Evolutionary conservation across 2,888 invertebrate species (phyloP).

Genomic region (Chloromyia formosa): DNA sequence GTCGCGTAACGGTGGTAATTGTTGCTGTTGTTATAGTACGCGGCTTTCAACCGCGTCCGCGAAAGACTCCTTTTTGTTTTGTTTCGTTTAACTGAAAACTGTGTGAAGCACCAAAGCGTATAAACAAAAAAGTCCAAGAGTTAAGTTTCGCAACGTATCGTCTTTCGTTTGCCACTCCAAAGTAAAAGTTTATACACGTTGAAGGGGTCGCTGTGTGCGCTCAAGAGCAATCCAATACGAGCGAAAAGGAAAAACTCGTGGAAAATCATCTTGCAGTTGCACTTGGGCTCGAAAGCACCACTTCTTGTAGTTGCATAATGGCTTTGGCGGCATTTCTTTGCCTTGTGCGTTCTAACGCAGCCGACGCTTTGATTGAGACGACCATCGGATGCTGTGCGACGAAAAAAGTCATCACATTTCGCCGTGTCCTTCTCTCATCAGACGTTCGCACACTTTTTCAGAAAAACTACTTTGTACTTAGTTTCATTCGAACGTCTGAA

Average conservation of each 20-base stretch:
- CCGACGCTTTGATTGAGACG: no score
- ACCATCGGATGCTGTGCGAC: no score
- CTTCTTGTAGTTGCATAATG: neutral
- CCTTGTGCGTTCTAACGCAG: no score
- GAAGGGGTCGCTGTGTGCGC: neutral
- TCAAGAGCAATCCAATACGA: constrained; percentile 1
- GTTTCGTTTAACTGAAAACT: no score
- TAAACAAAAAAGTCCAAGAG: constrained; percentile 1
- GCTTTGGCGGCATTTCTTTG: no score
- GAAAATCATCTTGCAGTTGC: constrained; percentile 8
- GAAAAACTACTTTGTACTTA: no score
- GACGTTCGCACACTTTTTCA: no score
- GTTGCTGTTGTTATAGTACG: neutral
- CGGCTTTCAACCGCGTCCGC: no score
- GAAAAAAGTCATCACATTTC: no score
- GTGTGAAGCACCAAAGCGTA: no score
- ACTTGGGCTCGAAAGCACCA: neutral
- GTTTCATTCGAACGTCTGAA: neutral
- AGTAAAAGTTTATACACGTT: constrained; percentile 33
- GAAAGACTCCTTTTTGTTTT: no score
- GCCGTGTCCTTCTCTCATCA: no score
- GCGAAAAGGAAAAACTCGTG: constrained; percentile 19
- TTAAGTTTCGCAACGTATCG: constrained; percentile 21
- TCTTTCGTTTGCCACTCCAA: constrained; percentile 8
- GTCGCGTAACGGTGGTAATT: neutral